Base-by-base conservation (phyloP, 2,113 vertebrate genomes). In the Tringa solitaria region DNA sequence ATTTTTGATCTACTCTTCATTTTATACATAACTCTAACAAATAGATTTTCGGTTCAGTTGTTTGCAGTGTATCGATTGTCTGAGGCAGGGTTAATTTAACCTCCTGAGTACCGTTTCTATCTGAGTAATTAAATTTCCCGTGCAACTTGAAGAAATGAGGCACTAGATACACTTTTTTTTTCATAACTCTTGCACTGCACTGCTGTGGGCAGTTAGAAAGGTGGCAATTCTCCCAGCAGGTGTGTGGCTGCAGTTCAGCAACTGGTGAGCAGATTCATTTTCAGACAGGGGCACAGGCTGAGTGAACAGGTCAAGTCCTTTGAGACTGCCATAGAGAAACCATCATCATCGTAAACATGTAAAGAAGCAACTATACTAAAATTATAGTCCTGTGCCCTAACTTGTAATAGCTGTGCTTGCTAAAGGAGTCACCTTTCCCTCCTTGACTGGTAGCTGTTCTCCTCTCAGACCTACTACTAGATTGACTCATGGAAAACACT, bases 161-260 rank as follows among this genome's bases (percentile, higher is more conserved):
- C 22, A 30, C 15, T 70, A 19, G 12, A 7, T 30, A 3, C 6
- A 10, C 32, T 78, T 84, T 73, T 53, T 48, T 48, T 48, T 65
- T 22, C 26, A 4, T 43, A 35, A 48, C 8, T 81, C 30, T 51
- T n/a, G 13, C 48, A 16, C 28, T 69, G 17, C 0, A 3, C 23
- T 76, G 67, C n/a, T 46, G 4, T 22, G 23, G 69, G 9, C 12
- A 28, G 6, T 68, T 83, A 77, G 43, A 37, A 73, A 80, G 12
- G 6, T 76, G 53, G 39, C 21, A 30, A 1, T 5, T 48, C 14
- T 37, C 7, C 68, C 0, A 0, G 23, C 35, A 43, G 19, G 13
- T 46, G 2, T 0, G 0, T 17, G 37, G 17, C n/a, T 93, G 22
- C 27, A 9, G 0, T 65, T 53, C 19, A 70, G 18, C 12, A 67